Percentiles rank a stretch among this genome's conserved stretches.
phyloP scores from a whole-genome alignment of 2,113 vertebrate genomes.

The Nycticryphes semicollaris region DNA sequence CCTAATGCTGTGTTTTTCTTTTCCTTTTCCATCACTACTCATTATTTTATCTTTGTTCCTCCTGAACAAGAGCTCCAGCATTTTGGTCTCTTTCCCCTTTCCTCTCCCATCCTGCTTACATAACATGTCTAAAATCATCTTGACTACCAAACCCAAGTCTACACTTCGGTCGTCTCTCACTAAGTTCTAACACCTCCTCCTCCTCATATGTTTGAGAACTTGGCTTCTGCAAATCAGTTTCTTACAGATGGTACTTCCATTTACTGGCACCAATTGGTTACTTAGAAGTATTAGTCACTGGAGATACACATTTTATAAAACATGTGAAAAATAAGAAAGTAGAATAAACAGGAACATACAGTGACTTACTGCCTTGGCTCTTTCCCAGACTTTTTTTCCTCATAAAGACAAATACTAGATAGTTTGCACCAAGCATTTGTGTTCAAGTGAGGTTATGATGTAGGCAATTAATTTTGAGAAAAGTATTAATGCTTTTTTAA shows the following conservation, averaged over 20 bases:
- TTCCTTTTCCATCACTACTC: neutral
- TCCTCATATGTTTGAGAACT: constrained; percentile 58
- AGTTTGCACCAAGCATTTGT: neutral
- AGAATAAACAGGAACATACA: constrained; percentile 65
- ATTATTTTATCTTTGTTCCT: neutral
- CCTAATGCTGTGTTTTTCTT: neutral
- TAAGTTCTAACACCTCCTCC: constrained; percentile 60
- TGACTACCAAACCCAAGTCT: constrained; percentile 45
- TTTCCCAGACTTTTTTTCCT: neutral
- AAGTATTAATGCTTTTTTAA: neutral
- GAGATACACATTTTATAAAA: constrained; percentile 54
- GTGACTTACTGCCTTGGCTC: constrained; percentile 32
- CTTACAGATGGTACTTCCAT: constrained; percentile 58
- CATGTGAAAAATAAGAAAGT: constrained; percentile 52
- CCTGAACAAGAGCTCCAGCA: neutral
- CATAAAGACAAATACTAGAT: constrained; percentile 6
- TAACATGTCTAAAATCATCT: constrained; percentile 46
- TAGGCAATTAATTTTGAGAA: neutral
- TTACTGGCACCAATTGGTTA: constrained; percentile 56
- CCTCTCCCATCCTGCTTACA: constrained; percentile 29
- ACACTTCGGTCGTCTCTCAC: constrained; percentile 56
- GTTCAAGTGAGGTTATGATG: neutral
- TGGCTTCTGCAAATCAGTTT: constrained; percentile 35
- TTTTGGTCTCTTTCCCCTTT: neutral
- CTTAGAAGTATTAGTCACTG: constrained; percentile 60